phyloP scores from a whole-genome alignment of 2,888 invertebrate genomes.

The Ectemnius continuus region DNA sequence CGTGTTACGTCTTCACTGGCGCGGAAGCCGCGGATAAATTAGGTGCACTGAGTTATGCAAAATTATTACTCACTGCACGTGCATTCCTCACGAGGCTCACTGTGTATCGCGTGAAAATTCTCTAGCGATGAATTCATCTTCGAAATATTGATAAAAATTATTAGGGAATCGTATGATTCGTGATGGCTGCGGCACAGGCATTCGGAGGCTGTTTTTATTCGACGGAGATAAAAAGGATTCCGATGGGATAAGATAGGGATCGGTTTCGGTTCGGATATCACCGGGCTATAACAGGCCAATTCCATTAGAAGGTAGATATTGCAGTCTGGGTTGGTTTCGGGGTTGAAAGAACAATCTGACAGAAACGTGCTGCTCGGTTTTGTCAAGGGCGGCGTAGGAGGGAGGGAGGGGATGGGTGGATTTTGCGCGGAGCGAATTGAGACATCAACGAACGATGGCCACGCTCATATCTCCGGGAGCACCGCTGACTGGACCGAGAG shows the following conservation, averaged over 20 bases:
- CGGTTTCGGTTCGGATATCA: constrained; percentile 67
- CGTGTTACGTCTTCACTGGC: too few relatives aligned
- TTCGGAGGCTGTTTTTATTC: not conserved
- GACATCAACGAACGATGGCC: constrained; percentile 36
- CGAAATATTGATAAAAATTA: not conserved
- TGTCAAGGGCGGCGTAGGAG: not conserved
- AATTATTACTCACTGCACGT: too few relatives aligned
- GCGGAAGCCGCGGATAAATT: too few relatives aligned
- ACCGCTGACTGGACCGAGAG: constrained; percentile 1
- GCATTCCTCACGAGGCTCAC: too few relatives aligned
- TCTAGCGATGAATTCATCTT: not conserved
- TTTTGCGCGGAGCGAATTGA: constrained; percentile 37
- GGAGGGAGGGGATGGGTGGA: constrained; percentile 14
- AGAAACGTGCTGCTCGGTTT: not conserved
- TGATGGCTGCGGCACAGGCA: not conserved
- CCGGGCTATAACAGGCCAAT: constrained; percentile 65
- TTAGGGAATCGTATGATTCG: not conserved
- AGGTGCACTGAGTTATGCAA: too few relatives aligned
- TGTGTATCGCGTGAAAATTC: too few relatives aligned
- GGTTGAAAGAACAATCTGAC: constrained; percentile 33
- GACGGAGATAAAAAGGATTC: constrained; percentile 25
- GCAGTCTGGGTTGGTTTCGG: constrained; percentile 22
- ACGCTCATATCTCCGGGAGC: constrained; percentile 17
- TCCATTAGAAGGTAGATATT: constrained; percentile 71
- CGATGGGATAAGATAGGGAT: constrained; percentile 42